Base-by-base conservation (phyloP, 2,797 vertebrate species). In the Euphonia xanthogaster region DNA sequence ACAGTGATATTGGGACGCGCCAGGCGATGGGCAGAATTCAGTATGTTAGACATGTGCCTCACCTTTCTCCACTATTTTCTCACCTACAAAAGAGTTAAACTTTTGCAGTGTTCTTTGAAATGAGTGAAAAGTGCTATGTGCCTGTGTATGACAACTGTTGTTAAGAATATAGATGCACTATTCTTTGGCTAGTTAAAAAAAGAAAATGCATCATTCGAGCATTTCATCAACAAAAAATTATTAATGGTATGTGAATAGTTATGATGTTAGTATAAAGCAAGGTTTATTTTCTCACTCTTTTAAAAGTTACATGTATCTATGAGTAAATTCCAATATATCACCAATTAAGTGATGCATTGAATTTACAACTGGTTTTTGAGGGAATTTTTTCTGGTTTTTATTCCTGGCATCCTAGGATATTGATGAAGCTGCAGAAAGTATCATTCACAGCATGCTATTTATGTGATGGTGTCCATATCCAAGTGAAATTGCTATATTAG, bases 361-460 rank as follows among this genome's bases (percentile, higher is more conserved):
- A 90, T 90, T 90, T 84, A 70, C 30, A 88, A 78, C 33, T 58
- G 7, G 0, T 48, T 86, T 90, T 77, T 47, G 13, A 66, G 50
- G 37, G 16, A 54, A 30, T 79, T 76, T 61, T 30, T 73, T 20
- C 23, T 45, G 2, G 0, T 6, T n/a, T 53, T 84, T 14, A 28
- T 81, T 70, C 44, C 74, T 58, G 53, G 88, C 95, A 45, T 58
- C 9, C 27, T 58, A 96, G 96, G 95, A 97, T 97, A 98, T 97
- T 98, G 98, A 98, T 97, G 98, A 97, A 98, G 88, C 96, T 96
- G 88, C 93, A 95, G 96, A 97, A 98, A 98, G 97, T 98, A 97
- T 98, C 97, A 98, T 94, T 97, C 97, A 97, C 97, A 97, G 97
- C 92, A 94, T 81, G 93, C 87, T 95, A 88, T 96, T 83, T 90